Evolutionary conservation across 1,140 invertebrate genomes (phyloP), one percentile per base, ranked within the genome.

Genomic region (Eriosoma lanigerum): DNA sequence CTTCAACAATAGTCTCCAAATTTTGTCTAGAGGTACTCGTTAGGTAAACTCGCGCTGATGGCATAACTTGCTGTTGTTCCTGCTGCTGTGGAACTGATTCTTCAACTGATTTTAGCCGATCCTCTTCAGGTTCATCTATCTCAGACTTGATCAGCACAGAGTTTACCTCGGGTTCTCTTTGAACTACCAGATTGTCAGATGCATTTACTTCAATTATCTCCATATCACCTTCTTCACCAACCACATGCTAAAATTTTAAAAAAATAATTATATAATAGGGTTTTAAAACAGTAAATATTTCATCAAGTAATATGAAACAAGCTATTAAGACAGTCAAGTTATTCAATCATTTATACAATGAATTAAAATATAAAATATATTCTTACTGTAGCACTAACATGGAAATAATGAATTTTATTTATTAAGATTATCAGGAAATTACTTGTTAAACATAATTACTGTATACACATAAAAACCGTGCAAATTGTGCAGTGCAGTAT

Each of bases 1-100:
- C 97, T 85, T 99, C 96, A 12, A 98, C 96, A 82, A 99, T 98
- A 1, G 97, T 98, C 85, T 98, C 96, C 81, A 99, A 88, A 86
- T 98, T 98, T 84, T 97, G 94, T 54, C 95, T 90, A 64, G 94
- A 95, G 44, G 93, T 93, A 83, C 91, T 94, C 24, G 93, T 90
- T 68, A 92, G 85, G 83, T 93, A 93, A 12, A 93, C 84, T 81
- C 88, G 54, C 0, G 75, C 75, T 10, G 75, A 78, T 10, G 75
- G 75, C 9, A 78, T 21, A 13, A 78, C 75, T 60, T 89, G 83
- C 3, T 83, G 60, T 32, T 62, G 60, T 66, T n/a, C n/a, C n/a
- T n/a, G 73, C 15, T 56, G 75, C 38, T 60, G 75, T 12, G 52
- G 26, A 8, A 46, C 56, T 17, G 44, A 29, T 4, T 58, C 75